phyloP scores from a whole-genome alignment of 2,888 invertebrate genomes.

The Drosophila neotestacea region DNA sequence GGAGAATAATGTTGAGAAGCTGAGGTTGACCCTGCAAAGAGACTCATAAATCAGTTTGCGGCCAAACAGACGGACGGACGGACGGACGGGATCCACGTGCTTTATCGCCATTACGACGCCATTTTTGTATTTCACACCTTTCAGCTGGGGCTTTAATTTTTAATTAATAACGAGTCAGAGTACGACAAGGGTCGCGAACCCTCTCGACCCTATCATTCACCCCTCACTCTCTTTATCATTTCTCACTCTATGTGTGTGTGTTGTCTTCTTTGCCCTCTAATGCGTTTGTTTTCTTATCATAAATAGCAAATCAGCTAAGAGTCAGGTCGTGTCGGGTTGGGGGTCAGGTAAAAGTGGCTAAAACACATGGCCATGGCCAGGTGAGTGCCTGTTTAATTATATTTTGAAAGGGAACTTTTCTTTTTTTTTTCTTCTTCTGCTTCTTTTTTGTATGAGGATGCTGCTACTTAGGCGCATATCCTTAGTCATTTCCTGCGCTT shows the following conservation, averaged over 20 bases:
- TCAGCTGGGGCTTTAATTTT: constrained; percentile 79
- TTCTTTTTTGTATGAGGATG: constrained; percentile 54
- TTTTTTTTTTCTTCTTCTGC: neutral
- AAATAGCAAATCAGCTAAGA: constrained; percentile 75
- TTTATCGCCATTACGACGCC: constrained; percentile 78
- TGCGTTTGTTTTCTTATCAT: constrained; percentile 81
- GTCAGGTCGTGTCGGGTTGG: constrained; percentile 21
- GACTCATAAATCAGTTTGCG: constrained; percentile 73
- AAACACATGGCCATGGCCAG: constrained; percentile 68
- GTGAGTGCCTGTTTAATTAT: constrained; percentile 81
- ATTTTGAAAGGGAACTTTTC: constrained; percentile 68
- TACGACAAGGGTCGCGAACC: constrained; percentile 61
- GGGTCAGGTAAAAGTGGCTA: constrained; percentile 23
- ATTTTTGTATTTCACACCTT: constrained; percentile 80
- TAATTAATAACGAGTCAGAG: constrained; percentile 78
- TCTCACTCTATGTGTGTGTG: neutral
- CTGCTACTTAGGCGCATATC: constrained; percentile 80
- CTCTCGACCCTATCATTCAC: constrained; percentile 24
- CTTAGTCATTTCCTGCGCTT: constrained; percentile 82
- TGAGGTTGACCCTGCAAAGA: constrained; percentile 55
- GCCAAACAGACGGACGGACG: neutral
- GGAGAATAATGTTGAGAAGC: neutral
- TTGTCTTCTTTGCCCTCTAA: constrained; percentile 55
- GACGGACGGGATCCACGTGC: constrained; percentile 61
- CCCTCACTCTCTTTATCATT: neutral